Evolutionary conservation across 2,888 invertebrate species (phyloP).

Genomic region (Yponomeuta malinellus): DNA sequence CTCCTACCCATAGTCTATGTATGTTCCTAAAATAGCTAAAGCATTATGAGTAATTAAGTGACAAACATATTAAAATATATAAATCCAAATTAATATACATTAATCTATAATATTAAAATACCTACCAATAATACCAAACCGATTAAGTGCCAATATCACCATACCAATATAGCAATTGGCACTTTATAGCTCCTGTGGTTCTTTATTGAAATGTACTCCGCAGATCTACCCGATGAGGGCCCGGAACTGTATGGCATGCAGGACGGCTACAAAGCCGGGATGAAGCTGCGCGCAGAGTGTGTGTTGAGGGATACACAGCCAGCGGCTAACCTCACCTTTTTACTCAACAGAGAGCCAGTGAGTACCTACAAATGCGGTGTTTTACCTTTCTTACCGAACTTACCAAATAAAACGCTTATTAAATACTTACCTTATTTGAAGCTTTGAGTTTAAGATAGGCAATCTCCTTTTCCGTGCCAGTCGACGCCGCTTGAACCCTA

Average conservation of each 20-base stretch:
- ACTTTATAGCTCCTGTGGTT: neutral
- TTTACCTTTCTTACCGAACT: neutral
- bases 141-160: neutral
- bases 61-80: too few relatives aligned
- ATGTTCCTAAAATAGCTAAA: too few relatives aligned
- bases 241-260: slow-evolving; percentile 54
- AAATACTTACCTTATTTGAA: too few relatives aligned
- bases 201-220: slow-evolving; percentile 17
- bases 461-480: too few relatives aligned
- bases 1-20: too few relatives aligned
- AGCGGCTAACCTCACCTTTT: slow-evolving; percentile 61
- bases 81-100: too few relatives aligned
- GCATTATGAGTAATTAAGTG: too few relatives aligned
- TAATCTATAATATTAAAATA: too few relatives aligned
- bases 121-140: too few relatives aligned
- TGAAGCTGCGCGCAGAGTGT: slow-evolving; percentile 59
- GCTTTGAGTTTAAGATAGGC: too few relatives aligned
- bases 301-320: slow-evolving; percentile 53
- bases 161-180: neutral
- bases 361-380: slow-evolving; percentile 17
- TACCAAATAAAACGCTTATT: too few relatives aligned
- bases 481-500: too few relatives aligned
- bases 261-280: slow-evolving; percentile 50
- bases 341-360: slow-evolving; percentile 60
- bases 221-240: slow-evolving; percentile 50